Percentiles rank a stretch among this genome's conserved stretches.
Evolutionary conservation across 2,113 vertebrate species (phyloP).

Genomic region (Helogale parvula): DNA sequence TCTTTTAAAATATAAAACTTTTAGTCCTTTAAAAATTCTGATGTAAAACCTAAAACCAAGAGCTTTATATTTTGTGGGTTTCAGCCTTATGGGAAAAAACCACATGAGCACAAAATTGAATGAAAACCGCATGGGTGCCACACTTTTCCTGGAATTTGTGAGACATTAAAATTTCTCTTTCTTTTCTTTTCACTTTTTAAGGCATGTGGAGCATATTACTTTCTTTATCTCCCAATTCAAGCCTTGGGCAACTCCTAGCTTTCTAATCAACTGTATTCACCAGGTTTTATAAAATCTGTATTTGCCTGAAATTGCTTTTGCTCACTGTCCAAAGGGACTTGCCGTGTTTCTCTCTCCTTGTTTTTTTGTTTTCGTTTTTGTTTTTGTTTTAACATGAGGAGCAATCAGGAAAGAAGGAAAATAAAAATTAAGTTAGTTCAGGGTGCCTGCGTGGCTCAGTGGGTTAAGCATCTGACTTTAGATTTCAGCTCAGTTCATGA

Average conservation of each 20-base stretch:
- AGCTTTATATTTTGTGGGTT: conserved; percentile 42
- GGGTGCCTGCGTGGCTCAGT: too few relatives aligned
- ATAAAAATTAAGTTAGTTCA: conserved; percentile 2
- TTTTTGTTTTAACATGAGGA: background rate
- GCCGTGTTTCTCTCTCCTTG: background rate
- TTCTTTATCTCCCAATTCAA: conserved; percentile 59
- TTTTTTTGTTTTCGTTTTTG: background rate
- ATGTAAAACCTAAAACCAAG: conserved; percentile 32
- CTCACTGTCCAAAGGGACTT: conserved; percentile 23
- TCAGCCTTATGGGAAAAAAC: background rate
- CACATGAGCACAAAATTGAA: background rate
- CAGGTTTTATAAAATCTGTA: conserved; percentile 66
- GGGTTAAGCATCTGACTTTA: too few relatives aligned
- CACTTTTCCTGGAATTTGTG: conserved; percentile 30
- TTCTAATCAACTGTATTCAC: conserved; percentile 65
- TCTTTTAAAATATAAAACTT: conserved; percentile 19
- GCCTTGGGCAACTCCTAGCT: conserved; percentile 59
- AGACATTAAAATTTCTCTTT: conserved; percentile 40
- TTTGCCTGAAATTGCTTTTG: conserved; percentile 73
- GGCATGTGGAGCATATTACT: conserved; percentile 57
- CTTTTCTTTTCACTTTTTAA: conserved; percentile 63
- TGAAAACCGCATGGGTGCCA: conserved; percentile 20
- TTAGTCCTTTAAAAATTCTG: conserved; percentile 20
- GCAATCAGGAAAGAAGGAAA: conserved; percentile 41
- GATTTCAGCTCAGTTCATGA: too few relatives aligned